These are phyloP conservation scores for Epiblema foenella DNA, from an alignment of 2,888 invertebrate species.

Conservation along the genomic window DNA sequence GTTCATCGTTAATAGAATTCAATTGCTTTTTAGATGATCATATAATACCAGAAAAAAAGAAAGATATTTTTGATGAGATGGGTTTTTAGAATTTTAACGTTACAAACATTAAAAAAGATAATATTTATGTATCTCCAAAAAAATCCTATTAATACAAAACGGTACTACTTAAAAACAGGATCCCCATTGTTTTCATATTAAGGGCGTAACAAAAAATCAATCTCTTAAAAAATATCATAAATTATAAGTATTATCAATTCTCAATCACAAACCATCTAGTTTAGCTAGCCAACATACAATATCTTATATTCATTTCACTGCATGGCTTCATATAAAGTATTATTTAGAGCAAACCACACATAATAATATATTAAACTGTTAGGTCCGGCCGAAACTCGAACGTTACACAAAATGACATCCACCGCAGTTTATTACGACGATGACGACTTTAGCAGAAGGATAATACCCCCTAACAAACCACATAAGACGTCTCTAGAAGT, in stretches of 20 bases:
- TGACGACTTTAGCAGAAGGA: constrained; percentile 76
- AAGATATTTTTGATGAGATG: background rate
- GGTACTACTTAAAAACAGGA: background rate
- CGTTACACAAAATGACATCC: constrained; percentile 87
- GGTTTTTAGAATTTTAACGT: too few species aligned
- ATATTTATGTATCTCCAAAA: too few species aligned
- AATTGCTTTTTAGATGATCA: constrained; percentile 30
- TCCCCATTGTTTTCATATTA: background rate
- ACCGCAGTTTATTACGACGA: constrained; percentile 84
- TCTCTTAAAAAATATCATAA: too few species aligned
- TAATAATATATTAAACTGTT: constrained; percentile 81
- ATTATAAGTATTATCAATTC: too few species aligned
- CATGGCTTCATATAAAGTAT: constrained; percentile 58
- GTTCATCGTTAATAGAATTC: constrained; percentile 33
- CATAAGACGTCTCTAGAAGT: constrained; percentile 84
- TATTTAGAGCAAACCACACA: constrained; percentile 65
- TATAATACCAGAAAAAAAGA: background rate
- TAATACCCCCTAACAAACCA: constrained; percentile 78
- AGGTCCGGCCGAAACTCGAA: constrained; percentile 88
- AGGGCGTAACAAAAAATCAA: too few species aligned
- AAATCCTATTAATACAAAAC: too few species aligned
- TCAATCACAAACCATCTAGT: too few species aligned
- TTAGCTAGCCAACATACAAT: constrained; percentile 1
- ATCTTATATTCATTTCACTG: constrained; percentile 51
- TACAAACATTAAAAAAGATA: too few species aligned